These are phyloP conservation scores for Pseudomyrmex pallidus DNA, from an alignment of 1,140 invertebrate genomes.

Conservation along the genomic window DNA sequence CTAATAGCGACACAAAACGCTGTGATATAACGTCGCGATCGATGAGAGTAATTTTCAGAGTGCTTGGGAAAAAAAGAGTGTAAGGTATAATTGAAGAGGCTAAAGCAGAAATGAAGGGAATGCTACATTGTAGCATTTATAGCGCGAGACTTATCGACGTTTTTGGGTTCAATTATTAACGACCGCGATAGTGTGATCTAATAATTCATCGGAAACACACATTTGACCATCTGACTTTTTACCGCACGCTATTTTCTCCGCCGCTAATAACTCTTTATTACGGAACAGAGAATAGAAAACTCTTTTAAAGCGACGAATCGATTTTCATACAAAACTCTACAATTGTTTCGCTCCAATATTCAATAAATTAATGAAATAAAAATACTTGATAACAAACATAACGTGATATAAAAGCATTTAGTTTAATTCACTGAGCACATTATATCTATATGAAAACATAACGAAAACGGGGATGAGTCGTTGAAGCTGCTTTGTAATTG, in stretches of 20 bases:
- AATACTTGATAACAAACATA: not conserved
- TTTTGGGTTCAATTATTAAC: constrained; percentile 38
- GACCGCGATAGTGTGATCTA: constrained; percentile 9
- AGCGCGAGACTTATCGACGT: constrained; percentile 34
- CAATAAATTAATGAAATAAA: not conserved
- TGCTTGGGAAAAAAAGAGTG: constrained; percentile 24
- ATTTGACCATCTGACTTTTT: not conserved
- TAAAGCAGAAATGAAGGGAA: constrained; percentile 14
- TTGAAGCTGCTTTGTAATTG: constrained; percentile 4
- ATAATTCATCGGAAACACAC: not conserved
- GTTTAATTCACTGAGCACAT: no score
- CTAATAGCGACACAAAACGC: constrained; percentile 21
- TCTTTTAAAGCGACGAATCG: not conserved
- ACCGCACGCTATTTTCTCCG: not conserved
- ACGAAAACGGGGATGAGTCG: not conserved
- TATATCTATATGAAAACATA: no score
- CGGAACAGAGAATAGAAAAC: not conserved
- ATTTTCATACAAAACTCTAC: not conserved
- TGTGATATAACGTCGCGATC: constrained; percentile 46
- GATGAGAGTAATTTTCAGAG: constrained; percentile 26
- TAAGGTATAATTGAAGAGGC: constrained; percentile 50
- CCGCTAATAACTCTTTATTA: constrained; percentile 4
- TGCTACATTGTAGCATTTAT: constrained; percentile 9
- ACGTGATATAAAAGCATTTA: not conserved
- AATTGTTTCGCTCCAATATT: not conserved